These are phyloP conservation scores for Pelodiscus sinensis DNA, from an alignment of 2,113 vertebrate species.

Conservation along the genomic window DNA sequence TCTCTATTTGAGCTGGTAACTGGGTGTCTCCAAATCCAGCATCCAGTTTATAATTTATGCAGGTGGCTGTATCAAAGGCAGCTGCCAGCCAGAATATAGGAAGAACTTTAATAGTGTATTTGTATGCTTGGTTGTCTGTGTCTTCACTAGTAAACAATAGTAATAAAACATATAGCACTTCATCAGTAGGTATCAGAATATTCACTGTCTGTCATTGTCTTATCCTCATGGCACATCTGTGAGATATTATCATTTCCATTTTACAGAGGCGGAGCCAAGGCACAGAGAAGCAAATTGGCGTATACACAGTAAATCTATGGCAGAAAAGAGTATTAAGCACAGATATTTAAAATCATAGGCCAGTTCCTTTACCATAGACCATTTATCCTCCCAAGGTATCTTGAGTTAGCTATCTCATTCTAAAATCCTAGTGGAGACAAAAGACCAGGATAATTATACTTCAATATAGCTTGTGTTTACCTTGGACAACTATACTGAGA, in stretches of 20 bases:
- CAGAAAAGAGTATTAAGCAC: no score
- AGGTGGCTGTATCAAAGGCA: not conserved
- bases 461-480: not conserved
- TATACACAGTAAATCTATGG: no score
- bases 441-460: not conserved
- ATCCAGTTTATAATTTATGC: accelerated
- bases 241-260: no score
- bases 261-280: no score
- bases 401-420: not conserved
- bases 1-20: not conserved
- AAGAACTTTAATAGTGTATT: not conserved
- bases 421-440: not conserved
- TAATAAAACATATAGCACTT: no score
- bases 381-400: no score
- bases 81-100: not conserved
- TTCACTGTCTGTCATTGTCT: no score
- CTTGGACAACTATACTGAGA: not conserved
- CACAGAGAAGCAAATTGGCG: no score
- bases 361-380: no score
- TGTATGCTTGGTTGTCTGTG: not conserved
- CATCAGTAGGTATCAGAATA: no score
- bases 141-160: not conserved
- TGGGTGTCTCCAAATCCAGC: accelerated
- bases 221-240: no score
- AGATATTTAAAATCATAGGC: no score